Evolutionary conservation across 2,797 vertebrate genomes (phyloP).

Genomic region (Danio kyathit): DNA sequence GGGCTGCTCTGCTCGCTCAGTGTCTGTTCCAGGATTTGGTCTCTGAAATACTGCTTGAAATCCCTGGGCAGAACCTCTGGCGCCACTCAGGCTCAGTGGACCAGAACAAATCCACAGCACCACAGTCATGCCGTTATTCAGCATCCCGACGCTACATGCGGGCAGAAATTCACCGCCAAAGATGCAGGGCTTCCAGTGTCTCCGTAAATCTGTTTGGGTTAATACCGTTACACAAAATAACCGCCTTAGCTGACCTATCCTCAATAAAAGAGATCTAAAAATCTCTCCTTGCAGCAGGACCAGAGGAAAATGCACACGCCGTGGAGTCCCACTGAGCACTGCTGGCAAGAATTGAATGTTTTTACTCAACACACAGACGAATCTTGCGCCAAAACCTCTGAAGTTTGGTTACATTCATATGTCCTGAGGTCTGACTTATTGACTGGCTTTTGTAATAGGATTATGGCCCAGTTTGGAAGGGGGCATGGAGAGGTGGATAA

Average conservation of each 20-base stretch:
- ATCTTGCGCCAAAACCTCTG: conserved; percentile 8
- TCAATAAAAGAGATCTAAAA: conserved; percentile 59
- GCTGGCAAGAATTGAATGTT: conserved; percentile 9
- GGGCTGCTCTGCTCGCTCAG: conserved; percentile 49
- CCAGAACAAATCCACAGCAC: conserved; percentile 79
- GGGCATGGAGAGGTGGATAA: neutral
- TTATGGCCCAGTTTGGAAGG: conserved; percentile 10
- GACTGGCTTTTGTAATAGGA: conserved; percentile 38
- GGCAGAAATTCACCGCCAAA: conserved; percentile 61
- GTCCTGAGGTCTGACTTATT: conserved; percentile 40
- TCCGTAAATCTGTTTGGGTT: conserved; percentile 70
- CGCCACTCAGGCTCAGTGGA: conserved; percentile 71
- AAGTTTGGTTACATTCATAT: conserved; percentile 42
- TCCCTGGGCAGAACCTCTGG: conserved; percentile 70
- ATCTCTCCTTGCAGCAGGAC: conserved; percentile 3
- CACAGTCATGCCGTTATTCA: conserved; percentile 68
- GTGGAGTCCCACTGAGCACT: conserved; percentile 1
- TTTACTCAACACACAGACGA: neutral
- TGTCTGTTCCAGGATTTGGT: conserved; percentile 40
- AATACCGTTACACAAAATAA: conserved; percentile 71
- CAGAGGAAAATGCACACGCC: neutral
- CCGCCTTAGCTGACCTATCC: conserved; percentile 59
- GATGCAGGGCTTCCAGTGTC: conserved; percentile 65
- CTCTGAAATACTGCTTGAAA: conserved; percentile 67
- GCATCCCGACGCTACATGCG: conserved; percentile 43